Evolutionary conservation across 2,113 vertebrate genomes (phyloP).

Genomic region (Thunnus thynnus): DNA sequence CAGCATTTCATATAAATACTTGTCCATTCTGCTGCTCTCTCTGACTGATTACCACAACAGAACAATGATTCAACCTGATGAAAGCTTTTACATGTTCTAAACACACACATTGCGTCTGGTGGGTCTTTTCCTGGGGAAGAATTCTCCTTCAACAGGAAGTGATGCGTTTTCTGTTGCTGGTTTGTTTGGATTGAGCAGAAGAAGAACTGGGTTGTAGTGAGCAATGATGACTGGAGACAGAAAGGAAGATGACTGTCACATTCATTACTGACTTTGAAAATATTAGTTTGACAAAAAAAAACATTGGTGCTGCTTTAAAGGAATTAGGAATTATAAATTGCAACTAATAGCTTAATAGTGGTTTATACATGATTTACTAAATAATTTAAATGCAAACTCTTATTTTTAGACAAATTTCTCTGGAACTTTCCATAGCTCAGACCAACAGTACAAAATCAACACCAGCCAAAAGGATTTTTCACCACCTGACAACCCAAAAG

Average conservation of each 20-base stretch:
- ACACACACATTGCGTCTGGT: constrained; percentile 17
- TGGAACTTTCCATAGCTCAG: too few relatives aligned
- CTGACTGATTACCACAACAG: constrained; percentile 18
- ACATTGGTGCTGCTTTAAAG: too few relatives aligned
- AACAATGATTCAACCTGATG: constrained; percentile 21
- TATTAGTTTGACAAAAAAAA: not conserved
- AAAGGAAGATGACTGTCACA: not conserved
- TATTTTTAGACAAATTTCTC: too few relatives aligned
- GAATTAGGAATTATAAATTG: too few relatives aligned
- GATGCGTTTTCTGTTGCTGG: constrained; percentile 16
- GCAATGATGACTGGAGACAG: not conserved
- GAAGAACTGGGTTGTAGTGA: not conserved
- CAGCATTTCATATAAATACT: constrained; percentile 20
- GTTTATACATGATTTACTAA: too few relatives aligned
- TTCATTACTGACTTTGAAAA: too few relatives aligned
- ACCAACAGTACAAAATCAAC: too few relatives aligned
- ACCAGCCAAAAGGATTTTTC: too few relatives aligned
- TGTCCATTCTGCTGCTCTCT: constrained; percentile 7
- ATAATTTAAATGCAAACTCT: too few relatives aligned
- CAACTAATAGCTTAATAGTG: too few relatives aligned
- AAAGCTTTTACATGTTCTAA: constrained; percentile 23
- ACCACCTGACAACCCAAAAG: too few relatives aligned
- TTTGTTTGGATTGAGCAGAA: constrained; percentile 20
- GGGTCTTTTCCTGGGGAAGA: constrained; percentile 8
- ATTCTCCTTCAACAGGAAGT: constrained; percentile 47